phyloP scores from a whole-genome alignment of 1,140 invertebrate species.

The Scaptodrosophila lebanonensis region DNA sequence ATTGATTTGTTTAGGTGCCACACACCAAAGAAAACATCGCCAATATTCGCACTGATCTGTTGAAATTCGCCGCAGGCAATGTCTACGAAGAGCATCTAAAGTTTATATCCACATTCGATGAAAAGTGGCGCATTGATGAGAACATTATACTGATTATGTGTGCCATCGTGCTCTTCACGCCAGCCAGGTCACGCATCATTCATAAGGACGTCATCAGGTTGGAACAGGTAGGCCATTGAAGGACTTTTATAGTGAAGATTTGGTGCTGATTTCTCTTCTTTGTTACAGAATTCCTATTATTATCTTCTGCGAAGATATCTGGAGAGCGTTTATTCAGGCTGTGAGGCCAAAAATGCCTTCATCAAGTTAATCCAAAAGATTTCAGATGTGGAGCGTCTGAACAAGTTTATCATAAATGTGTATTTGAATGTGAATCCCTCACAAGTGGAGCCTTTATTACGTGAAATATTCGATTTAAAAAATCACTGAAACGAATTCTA shows the following conservation, averaged over 20 bases:
- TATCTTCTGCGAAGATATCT: constrained; percentile 91
- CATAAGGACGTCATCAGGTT: constrained; percentile 90
- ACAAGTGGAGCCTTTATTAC: constrained; percentile 91
- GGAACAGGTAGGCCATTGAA: constrained; percentile 83
- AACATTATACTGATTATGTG: constrained; percentile 93
- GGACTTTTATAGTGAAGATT: background rate
- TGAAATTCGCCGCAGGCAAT: constrained; percentile 92
- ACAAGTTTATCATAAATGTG: constrained; percentile 88
- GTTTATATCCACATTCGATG: constrained; percentile 89
- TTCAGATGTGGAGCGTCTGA: constrained; percentile 89
- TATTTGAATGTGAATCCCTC: constrained; percentile 93
- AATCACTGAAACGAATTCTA: constrained; percentile 61
- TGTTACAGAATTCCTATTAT: constrained; percentile 89
- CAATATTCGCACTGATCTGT: constrained; percentile 88
- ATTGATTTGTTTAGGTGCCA: constrained; percentile 80
- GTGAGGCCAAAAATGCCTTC: constrained; percentile 90
- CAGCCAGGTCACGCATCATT: constrained; percentile 87
- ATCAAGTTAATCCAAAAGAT: constrained; percentile 92
- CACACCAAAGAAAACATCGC: constrained; percentile 84
- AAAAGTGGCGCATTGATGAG: constrained; percentile 88
- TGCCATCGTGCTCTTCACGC: constrained; percentile 92
- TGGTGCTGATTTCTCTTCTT: constrained; percentile 4
- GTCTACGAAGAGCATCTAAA: constrained; percentile 89
- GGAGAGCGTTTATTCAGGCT: constrained; percentile 88
- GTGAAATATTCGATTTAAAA: constrained; percentile 95